Evolutionary conservation across 2,888 invertebrate species (phyloP).

Genomic region (Sphaeridia pumilis): DNA sequence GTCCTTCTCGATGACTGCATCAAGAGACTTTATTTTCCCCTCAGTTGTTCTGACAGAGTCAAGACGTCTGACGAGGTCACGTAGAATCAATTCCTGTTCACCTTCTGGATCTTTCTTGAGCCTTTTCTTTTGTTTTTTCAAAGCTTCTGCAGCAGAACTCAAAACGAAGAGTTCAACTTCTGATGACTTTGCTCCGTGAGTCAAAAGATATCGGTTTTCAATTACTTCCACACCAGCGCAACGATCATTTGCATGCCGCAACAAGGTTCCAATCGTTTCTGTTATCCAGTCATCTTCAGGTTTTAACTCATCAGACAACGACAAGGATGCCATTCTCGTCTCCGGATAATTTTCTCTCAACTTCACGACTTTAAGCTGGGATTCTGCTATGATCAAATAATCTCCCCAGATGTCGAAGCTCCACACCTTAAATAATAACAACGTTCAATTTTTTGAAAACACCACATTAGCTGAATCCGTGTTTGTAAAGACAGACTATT

Average conservation of each 20-base stretch:
- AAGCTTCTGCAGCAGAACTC: constrained; percentile 61
- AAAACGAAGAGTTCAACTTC: constrained; percentile 69
- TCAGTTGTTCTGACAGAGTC: constrained; percentile 37
- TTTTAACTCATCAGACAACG: constrained; percentile 9
- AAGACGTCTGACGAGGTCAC: constrained; percentile 28
- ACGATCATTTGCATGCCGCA: constrained; percentile 30
- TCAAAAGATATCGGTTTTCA: constrained; percentile 22
- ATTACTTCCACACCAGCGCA: constrained; percentile 18
- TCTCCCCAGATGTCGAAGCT: constrained; percentile 29
- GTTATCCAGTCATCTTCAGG: constrained; percentile 20
- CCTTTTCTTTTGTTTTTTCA: constrained; percentile 58
- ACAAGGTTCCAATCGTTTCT: constrained; percentile 30
- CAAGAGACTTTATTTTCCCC: constrained; percentile 51
- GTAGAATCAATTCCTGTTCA: constrained; percentile 20
- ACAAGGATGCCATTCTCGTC: neutral
- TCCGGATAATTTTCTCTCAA: constrained; percentile 14
- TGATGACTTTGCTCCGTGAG: constrained; percentile 24
- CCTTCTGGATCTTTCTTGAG: constrained; percentile 54
- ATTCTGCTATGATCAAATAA: constrained; percentile 29
- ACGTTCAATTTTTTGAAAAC: neutral
- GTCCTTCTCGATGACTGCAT: constrained; percentile 57
- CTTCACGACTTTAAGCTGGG: constrained; percentile 23
- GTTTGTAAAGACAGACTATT: no score
- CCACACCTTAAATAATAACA: constrained; percentile 26
- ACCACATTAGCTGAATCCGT: neutral